Percentiles rank a stretch among this genome's conserved stretches.
Evolutionary conservation across 2,113 vertebrate species (phyloP).

Genomic region (Pitta sordida): DNA sequence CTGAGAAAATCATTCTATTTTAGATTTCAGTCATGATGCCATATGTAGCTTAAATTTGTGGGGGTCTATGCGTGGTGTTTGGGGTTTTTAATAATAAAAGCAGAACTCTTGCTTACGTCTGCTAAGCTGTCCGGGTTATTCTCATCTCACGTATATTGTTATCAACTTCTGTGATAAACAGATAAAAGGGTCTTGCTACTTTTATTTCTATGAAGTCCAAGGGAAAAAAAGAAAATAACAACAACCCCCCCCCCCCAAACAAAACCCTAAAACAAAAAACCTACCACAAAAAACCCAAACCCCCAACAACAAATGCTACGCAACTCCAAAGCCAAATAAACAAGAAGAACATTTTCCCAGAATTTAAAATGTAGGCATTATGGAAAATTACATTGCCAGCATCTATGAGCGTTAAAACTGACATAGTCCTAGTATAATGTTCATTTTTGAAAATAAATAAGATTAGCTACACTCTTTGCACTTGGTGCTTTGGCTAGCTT

Average conservation of each 20-base stretch:
- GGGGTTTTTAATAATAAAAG: neutral
- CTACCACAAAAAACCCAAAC: no score
- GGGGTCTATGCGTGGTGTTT: neutral
- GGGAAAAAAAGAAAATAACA: neutral
- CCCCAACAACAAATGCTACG: no score
- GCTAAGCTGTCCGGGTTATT: neutral
- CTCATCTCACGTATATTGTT: neutral
- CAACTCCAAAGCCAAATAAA: no score
- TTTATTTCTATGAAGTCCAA: neutral
- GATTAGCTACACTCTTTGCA: neutral
- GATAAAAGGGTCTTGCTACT: neutral
- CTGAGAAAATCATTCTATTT: neutral
- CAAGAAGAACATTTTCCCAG: neutral
- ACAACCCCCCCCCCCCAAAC: no score
- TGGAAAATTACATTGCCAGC: neutral
- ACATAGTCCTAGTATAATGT: neutral
- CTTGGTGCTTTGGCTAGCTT: neutral
- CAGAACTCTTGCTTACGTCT: neutral
- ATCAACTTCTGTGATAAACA: neutral
- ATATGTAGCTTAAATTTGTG: neutral
- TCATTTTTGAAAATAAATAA: neutral
- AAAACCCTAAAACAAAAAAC: no score
- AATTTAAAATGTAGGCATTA: neutral
- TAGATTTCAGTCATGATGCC: neutral
- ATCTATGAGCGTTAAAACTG: neutral